These are phyloP conservation scores for Eulithis testata DNA, from an alignment of 2,888 invertebrate genomes.

Conservation along the genomic window DNA sequence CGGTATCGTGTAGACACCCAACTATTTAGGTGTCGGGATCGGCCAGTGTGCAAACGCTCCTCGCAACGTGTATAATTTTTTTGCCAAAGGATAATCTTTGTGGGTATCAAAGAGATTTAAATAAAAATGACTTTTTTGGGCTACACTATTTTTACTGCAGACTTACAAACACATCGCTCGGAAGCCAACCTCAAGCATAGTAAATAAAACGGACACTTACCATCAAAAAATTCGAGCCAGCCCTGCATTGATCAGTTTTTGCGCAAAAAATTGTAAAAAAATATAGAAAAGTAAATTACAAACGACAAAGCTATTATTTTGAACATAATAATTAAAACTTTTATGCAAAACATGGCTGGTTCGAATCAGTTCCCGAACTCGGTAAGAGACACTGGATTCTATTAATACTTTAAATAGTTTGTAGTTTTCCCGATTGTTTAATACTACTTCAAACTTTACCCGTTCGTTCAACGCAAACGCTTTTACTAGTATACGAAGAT, in stretches of 20 bases:
- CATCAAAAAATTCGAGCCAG: too few species aligned
- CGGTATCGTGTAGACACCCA: too few species aligned
- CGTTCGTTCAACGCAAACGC: slow-evolving; percentile 4
- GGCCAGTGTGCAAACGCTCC: neutral
- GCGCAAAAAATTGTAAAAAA: too few species aligned
- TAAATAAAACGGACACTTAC: too few species aligned
- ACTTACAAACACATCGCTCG: too few species aligned
- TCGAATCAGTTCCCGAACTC: slow-evolving; percentile 1
- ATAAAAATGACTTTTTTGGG: neutral
- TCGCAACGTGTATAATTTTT: slow-evolving; percentile 60
- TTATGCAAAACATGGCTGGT: slow-evolving; percentile 4
- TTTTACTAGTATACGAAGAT: slow-evolving; percentile 5
- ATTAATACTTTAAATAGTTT: slow-evolving; percentile 42
- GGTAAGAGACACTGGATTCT: slow-evolving; percentile 12
- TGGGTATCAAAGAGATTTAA: slow-evolving; percentile 44
- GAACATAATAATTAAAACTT: neutral
- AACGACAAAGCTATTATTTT: slow-evolving; percentile 16
- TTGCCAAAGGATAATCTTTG: slow-evolving; percentile 71
- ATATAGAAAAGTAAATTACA: too few species aligned
- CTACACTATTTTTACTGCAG: too few species aligned
- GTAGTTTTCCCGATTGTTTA: slow-evolving; percentile 8
- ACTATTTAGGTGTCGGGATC: too few species aligned
- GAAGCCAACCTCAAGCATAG: too few species aligned
- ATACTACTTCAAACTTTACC: slow-evolving; percentile 1
- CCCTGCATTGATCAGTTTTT: too few species aligned